Conservation (phyloP, 2,797 vertebrate species). For the Poecilia picta region DNA sequence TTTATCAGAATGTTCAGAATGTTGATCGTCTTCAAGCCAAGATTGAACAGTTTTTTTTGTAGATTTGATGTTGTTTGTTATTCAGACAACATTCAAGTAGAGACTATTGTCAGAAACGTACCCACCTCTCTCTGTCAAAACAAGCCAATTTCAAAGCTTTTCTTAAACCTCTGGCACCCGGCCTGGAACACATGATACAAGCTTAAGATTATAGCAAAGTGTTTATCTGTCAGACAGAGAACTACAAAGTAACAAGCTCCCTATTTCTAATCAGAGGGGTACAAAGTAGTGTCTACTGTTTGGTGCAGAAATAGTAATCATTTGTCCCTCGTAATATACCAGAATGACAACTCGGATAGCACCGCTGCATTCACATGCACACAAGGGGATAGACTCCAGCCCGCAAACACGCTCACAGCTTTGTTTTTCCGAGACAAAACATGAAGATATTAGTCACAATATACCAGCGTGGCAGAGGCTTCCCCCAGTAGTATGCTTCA, state of each 20-base stretch:
- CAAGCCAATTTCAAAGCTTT: constrained; percentile 59
- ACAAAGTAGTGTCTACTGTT: constrained; percentile 57
- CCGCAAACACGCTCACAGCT: constrained; percentile 37
- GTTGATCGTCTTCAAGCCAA: background rate
- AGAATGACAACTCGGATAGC: constrained; percentile 62
- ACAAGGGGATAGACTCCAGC: constrained; percentile 39
- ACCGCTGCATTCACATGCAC: constrained; percentile 44
- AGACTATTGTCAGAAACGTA: constrained; percentile 35
- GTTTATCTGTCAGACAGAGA: constrained; percentile 69
- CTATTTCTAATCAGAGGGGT: constrained; percentile 36
- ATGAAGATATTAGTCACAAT: constrained; percentile 81
- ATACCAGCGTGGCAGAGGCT: constrained; percentile 71
- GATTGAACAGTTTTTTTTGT: constrained; percentile 12
- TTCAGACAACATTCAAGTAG: constrained; percentile 19
- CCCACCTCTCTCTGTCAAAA: constrained; percentile 43
- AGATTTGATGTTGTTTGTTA: background rate
- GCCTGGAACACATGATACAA: constrained; percentile 56
- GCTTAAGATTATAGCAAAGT: constrained; percentile 63
- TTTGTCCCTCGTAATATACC: constrained; percentile 57
- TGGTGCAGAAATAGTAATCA: constrained; percentile 68
- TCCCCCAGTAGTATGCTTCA: constrained; percentile 71
- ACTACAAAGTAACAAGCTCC: constrained; percentile 50
- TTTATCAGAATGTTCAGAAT: background rate
- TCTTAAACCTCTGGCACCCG: constrained; percentile 52
- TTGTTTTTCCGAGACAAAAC: constrained; percentile 76